phyloP scores from a whole-genome alignment of 2,888 invertebrate genomes.

The Chrysolina oricalcia region DNA sequence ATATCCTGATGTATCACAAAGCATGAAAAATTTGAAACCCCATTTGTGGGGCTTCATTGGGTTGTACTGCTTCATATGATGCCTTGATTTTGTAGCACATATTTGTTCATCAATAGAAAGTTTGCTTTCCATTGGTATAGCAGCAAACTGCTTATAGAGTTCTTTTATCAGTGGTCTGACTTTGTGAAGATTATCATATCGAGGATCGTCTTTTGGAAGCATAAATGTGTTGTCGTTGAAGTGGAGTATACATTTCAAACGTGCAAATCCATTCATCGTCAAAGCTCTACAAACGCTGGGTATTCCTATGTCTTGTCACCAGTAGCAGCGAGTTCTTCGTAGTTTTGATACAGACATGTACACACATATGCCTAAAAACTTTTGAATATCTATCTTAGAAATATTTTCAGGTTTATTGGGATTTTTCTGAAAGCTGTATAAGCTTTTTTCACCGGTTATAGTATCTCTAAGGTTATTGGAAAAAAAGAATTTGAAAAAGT shows the following conservation, averaged over 20 bases:
- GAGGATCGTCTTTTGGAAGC: not conserved
- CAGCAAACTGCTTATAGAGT: slow-evolving; percentile 28
- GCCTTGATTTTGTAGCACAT: slow-evolving; percentile 31
- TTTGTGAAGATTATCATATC: slow-evolving; percentile 8
- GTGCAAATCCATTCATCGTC: not conserved
- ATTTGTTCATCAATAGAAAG: slow-evolving; percentile 40
- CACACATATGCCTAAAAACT: not conserved
- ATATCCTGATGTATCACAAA: not conserved
- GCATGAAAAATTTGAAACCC: slow-evolving; percentile 40
- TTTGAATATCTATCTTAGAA: not conserved
- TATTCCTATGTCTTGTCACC: not conserved
- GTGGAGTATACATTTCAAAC: not conserved
- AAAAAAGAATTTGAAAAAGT: not conserved
- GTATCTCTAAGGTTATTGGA: not conserved
- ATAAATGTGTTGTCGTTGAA: not conserved
- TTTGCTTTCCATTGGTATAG: slow-evolving; percentile 29
- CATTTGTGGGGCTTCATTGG: slow-evolving; percentile 19
- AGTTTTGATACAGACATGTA: not conserved
- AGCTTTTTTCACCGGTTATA: not conserved
- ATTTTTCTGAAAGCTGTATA: not conserved
- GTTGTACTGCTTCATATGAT: slow-evolving; percentile 26
- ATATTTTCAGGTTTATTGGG: not conserved
- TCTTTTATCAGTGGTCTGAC: not conserved
- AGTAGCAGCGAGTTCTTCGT: not conserved
- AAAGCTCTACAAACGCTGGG: not conserved